Evolutionary conservation across 2,797 vertebrate genomes (phyloP), one percentile per base, ranked within the genome.

Genomic region (Eupleurogrammus muticus): DNA sequence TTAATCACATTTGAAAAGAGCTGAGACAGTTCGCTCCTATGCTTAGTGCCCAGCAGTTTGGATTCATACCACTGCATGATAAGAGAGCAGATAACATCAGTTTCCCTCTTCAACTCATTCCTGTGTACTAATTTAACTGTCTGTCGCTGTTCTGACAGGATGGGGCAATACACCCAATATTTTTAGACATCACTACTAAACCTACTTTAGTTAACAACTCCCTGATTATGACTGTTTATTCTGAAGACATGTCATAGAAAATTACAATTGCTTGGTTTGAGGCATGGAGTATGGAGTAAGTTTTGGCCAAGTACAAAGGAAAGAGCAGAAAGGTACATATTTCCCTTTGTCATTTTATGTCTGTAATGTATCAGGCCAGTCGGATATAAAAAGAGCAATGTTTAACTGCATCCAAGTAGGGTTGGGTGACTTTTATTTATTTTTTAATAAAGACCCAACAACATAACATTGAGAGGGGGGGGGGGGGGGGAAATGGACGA

Each of bases 1-100:
- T 64, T 52, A 8, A 72, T 75, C 16, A 51, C 36, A 74, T 70
- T 66, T 73, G 46, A 54, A 66, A 51, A 50, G n/a, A 66, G 38
- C 46, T 36, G 70, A 73, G 21, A 63, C 66, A 68, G 52, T 61
- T 46, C 49, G 10, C 50, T 40, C 6, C 52, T 66, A 36, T 56
- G 12, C 14, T 58, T 57, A 17, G 14, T 42, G 23, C 4, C 23
- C 23, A 17, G 11, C 34, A 49, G 24, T 73, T 34, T n/a, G 53
- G 50, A 65, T 44, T 61, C 9, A 1, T 53, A 51, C 38, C n/a
- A 28, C 28, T 40, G 11, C 35, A 46, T 23, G 16, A 42, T 36
- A 8, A 36, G 10, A 36, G 10, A 36, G 9, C 6, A 36, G 9
- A 72, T 40, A 24, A 21, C 24, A 61, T 20, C 40, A 48, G 9